phyloP scores from a whole-genome alignment of 1,140 invertebrate genomes.

The Eupeodes corollae region DNA sequence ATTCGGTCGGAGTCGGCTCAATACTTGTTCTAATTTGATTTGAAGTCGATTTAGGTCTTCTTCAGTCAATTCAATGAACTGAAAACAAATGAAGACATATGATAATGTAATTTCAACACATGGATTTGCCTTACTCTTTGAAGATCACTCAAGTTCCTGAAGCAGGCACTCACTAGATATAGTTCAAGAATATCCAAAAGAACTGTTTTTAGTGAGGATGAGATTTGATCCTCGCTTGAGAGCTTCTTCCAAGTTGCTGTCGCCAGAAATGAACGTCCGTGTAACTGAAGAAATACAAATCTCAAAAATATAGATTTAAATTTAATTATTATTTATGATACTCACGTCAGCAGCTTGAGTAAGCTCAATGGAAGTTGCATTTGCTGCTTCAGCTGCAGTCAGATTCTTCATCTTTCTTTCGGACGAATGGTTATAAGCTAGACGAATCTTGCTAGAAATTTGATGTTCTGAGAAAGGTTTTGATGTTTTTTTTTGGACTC shows the following conservation, averaged over 20 bases:
- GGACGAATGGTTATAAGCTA: conserved; percentile 54
- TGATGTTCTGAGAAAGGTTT: not conserved
- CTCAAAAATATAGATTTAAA: not conserved
- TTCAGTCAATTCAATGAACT: conserved; percentile 54
- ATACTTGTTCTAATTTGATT: conserved; percentile 52
- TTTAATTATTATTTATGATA: not conserved
- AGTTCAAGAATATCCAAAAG: conserved; percentile 61
- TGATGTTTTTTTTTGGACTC: conserved; percentile 19
- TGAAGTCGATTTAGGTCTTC: conserved; percentile 54
- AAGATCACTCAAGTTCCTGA: conserved; percentile 62
- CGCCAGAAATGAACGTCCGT: conserved; percentile 65
- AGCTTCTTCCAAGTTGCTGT: conserved; percentile 46
- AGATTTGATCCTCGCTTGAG: conserved; percentile 24
- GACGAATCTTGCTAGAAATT: conserved; percentile 54
- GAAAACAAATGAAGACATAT: conserved; percentile 40
- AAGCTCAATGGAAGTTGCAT: conserved; percentile 68
- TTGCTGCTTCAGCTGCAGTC: conserved; percentile 68
- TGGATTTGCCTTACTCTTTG: conserved; percentile 50
- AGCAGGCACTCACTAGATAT: conserved; percentile 63
- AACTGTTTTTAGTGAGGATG: conserved; percentile 45
- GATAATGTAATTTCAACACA: not conserved
- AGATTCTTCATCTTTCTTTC: conserved; percentile 48
- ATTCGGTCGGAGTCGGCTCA: conserved; percentile 68
- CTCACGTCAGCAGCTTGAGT: conserved; percentile 56
- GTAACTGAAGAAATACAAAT: conserved; percentile 36